Conservation (phyloP, 2,797 vertebrate genomes). For the Cirrhinus mrigala region DNA sequence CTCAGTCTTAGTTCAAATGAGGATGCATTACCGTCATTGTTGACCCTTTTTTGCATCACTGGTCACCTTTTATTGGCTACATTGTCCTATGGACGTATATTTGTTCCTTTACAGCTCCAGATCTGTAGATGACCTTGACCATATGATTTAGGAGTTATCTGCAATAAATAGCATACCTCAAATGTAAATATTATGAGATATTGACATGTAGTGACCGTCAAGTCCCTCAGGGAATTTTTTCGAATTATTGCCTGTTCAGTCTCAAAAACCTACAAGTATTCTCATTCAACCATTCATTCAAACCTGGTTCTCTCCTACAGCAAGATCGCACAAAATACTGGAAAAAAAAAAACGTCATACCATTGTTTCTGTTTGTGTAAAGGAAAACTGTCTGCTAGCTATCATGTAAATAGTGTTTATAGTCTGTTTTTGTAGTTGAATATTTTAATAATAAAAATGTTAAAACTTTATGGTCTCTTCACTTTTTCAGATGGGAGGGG, state of each 20-base stretch:
- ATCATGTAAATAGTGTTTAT: conserved; percentile 85
- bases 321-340: conserved; percentile 48
- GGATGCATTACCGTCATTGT: conserved; percentile 17
- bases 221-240: conserved; percentile 78
- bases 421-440: conserved; percentile 85
- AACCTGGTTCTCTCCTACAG: conserved; percentile 6
- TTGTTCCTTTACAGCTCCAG: conserved; percentile 29
- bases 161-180: conserved; percentile 69
- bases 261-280: conserved; percentile 47
- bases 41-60: conserved; percentile 26
- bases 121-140: conserved; percentile 44
- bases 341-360: conserved; percentile 40
- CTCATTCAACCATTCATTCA: conserved; percentile 39
- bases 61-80: conserved; percentile 36
- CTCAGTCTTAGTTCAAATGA: conserved; percentile 25
- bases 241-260: conserved; percentile 55
- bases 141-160: conserved; percentile 59
- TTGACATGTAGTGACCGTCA: conserved; percentile 73
- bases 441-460: conserved; percentile 88
- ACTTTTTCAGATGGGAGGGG: background rate
- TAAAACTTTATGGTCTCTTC: conserved; percentile 65
- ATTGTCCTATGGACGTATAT: conserved; percentile 33
- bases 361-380: conserved; percentile 65
- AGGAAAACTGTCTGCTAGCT: conserved; percentile 72
- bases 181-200: conserved; percentile 68